phyloP scores from a whole-genome alignment of 2,113 vertebrate genomes.

The Oncorhynchus masou region DNA sequence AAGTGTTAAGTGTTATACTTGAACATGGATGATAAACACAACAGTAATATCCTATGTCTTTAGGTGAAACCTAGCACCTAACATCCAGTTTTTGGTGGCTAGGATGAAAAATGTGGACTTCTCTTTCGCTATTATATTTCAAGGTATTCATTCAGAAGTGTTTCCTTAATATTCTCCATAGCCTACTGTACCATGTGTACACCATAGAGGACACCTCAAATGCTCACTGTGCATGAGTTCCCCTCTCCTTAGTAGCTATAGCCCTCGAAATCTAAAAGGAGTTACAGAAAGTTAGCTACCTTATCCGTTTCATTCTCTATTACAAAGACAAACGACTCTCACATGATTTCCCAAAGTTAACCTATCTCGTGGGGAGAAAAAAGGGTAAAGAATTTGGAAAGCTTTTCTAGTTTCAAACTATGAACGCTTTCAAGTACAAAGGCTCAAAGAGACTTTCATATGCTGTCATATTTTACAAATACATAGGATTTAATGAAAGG shows the following conservation, averaged over 20 bases:
- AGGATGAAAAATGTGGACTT: no score
- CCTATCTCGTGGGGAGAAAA: constrained; percentile 48
- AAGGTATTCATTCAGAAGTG: no score
- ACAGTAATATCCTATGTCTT: no score
- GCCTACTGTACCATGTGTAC: neutral
- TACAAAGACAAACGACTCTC: constrained; percentile 60
- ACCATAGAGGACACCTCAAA: constrained; percentile 12
- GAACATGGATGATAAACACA: no score
- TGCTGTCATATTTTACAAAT: constrained; percentile 65
- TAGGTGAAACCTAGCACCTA: no score
- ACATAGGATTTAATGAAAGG: constrained; percentile 47
- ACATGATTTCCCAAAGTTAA: constrained; percentile 70
- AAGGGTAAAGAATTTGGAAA: constrained; percentile 38
- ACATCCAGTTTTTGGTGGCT: no score
- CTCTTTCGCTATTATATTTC: no score
- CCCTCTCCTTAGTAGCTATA: constrained; percentile 18
- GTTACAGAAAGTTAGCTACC: constrained; percentile 60
- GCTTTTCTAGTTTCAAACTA: constrained; percentile 60
- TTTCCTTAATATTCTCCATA: neutral
- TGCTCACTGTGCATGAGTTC: constrained; percentile 25
- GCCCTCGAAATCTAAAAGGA: constrained; percentile 36
- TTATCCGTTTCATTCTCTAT: constrained; percentile 56
- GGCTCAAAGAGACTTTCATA: constrained; percentile 70
- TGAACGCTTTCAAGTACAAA: constrained; percentile 67
- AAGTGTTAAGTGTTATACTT: no score